phyloP scores from a whole-genome alignment of 2,888 invertebrate species.

The Meganola albula region DNA sequence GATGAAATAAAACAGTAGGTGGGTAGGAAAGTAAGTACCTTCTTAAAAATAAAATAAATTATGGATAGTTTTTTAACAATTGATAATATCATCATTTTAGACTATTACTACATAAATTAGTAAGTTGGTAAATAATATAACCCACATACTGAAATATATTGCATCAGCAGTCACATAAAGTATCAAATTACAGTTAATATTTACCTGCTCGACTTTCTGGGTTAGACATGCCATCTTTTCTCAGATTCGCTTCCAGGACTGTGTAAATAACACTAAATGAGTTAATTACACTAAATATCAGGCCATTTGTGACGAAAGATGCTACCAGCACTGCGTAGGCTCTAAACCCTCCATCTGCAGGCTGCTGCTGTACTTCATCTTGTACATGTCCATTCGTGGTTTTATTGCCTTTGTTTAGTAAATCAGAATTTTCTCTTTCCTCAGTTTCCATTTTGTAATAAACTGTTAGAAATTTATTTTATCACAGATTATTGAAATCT shows the following conservation, averaged over 20 bases:
- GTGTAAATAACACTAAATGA: constrained; percentile 89
- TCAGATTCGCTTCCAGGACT: constrained; percentile 81
- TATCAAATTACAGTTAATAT: constrained; percentile 34
- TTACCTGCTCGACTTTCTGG: constrained; percentile 90
- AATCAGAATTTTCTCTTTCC: constrained; percentile 54
- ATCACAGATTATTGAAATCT: too few species aligned
- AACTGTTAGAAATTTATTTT: constrained; percentile 26
- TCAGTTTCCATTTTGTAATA: constrained; percentile 43
- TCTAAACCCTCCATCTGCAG: constrained; percentile 86
- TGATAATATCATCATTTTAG: too few species aligned
- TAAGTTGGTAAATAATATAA: too few species aligned
- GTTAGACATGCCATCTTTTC: constrained; percentile 80
- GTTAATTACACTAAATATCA: constrained; percentile 94
- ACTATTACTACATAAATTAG: too few species aligned
- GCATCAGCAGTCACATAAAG: background rate
- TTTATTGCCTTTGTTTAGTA: constrained; percentile 40
- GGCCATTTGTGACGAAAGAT: constrained; percentile 92
- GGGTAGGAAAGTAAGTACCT: too few species aligned
- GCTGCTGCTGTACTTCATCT: constrained; percentile 42
- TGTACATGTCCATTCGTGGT: constrained; percentile 38
- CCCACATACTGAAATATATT: too few species aligned
- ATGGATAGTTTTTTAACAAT: too few species aligned
- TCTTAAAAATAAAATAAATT: too few species aligned
- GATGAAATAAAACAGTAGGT: too few species aligned
- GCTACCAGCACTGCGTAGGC: constrained; percentile 90